Conservation (phyloP, 2,888 invertebrate species). For the Stenodema calcarata region DNA sequence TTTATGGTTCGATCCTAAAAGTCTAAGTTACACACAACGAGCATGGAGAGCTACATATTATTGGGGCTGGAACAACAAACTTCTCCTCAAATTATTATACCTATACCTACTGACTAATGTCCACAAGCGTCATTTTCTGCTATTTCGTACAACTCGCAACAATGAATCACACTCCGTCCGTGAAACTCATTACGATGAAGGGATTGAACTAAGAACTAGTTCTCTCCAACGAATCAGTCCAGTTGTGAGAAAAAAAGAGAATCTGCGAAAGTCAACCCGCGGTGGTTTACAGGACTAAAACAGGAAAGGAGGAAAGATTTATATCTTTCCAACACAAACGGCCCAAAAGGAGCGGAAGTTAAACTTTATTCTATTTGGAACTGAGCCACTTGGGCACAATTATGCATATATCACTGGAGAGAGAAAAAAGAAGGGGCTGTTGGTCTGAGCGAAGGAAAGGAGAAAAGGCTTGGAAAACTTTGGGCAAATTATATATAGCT, state of each 20-base stretch:
- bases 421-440: background rate
- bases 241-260: background rate
- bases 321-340: slow-evolving; percentile 45
- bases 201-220: background rate
- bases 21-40: too few species aligned
- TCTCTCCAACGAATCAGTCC: background rate
- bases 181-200: background rate
- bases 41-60: too few species aligned
- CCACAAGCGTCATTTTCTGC: too few species aligned
- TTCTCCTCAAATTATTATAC: too few species aligned
- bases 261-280: background rate
- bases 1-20: too few species aligned
- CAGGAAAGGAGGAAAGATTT: slow-evolving; percentile 28
- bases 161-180: too few species aligned
- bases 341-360: slow-evolving; percentile 38
- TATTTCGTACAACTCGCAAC: too few species aligned
- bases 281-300: background rate
- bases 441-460: slow-evolving; percentile 21
- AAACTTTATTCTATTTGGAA: slow-evolving; percentile 51
- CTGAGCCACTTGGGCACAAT: slow-evolving; percentile 49
- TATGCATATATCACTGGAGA: slow-evolving; percentile 47
- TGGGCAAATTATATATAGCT: slow-evolving; percentile 42
- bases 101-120: too few species aligned
- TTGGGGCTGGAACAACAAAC: too few species aligned
- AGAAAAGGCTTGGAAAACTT: slow-evolving; percentile 32